phyloP scores from a whole-genome alignment of 2,888 invertebrate species.

The Papilio elwesi region DNA sequence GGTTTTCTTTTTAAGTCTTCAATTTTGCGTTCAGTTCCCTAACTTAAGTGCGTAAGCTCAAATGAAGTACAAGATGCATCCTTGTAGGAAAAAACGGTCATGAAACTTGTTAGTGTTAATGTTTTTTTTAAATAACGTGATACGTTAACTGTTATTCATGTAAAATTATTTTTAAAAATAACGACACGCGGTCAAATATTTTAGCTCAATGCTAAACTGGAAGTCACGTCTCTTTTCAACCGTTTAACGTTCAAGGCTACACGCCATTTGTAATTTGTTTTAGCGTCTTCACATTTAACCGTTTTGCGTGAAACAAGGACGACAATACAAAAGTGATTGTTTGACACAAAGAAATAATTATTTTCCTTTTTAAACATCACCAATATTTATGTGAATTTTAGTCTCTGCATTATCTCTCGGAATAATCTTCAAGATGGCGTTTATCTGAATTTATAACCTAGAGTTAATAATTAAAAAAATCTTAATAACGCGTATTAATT shows the following conservation, averaged over 20 bases:
- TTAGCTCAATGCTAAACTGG: constrained; percentile 25
- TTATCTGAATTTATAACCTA: no score
- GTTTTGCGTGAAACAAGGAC: background rate
- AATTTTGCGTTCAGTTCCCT: no score
- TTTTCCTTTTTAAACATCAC: background rate
- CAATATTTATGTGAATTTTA: background rate
- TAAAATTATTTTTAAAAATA: constrained; percentile 18
- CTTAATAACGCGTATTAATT: no score
- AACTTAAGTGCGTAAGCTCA: no score
- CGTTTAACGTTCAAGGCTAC: background rate
- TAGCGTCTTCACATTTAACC: background rate
- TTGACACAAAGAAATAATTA: background rate
- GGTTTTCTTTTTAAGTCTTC: no score
- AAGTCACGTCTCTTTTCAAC: constrained; percentile 19
- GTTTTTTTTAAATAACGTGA: background rate
- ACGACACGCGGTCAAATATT: constrained; percentile 15
- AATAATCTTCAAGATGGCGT: no score
- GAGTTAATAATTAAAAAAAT: no score
- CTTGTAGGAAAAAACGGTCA: background rate
- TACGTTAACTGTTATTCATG: constrained; percentile 10
- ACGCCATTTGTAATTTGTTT: constrained; percentile 11
- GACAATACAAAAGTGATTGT: background rate
- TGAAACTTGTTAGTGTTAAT: background rate
- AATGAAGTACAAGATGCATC: background rate
- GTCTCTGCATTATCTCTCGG: no score